Conservation (phyloP, 2,113 vertebrate genomes). For the Sphyrna mokarran region DNA sequence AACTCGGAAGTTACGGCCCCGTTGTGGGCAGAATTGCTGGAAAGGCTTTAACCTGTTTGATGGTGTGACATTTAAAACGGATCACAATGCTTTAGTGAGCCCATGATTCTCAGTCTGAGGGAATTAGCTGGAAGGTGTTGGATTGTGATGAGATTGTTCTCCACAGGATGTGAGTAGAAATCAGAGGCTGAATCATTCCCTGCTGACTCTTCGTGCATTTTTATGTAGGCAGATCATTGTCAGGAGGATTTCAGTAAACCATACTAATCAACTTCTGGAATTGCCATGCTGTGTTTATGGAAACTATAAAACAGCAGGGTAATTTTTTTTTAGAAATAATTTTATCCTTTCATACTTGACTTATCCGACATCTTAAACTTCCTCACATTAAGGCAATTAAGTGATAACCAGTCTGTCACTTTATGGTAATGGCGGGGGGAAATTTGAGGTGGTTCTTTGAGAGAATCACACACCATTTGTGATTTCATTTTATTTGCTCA, state of each 20-base stretch:
- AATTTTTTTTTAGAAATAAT: neutral
- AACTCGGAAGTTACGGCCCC: too few relatives aligned
- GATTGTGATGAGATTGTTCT: constrained; percentile 9
- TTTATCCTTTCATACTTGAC: neutral
- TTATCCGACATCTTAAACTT: neutral
- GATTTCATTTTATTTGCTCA: neutral
- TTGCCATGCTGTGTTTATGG: neutral
- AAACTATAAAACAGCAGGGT: neutral
- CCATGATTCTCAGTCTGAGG: neutral
- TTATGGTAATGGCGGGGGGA: neutral
- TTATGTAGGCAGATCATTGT: neutral
- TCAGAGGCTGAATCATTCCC: constrained; percentile 5
- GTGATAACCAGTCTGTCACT: neutral
- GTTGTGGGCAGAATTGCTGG: neutral
- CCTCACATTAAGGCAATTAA: neutral
- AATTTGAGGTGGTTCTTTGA: neutral
- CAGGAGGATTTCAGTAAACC: neutral
- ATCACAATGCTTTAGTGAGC: neutral
- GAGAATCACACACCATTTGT: neutral
- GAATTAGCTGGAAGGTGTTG: neutral
- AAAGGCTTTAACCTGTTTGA: neutral
- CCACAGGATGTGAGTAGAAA: neutral
- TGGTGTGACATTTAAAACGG: neutral
- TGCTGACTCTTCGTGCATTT: neutral
- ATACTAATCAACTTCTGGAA: neutral